phyloP scores from a whole-genome alignment of 2,888 invertebrate genomes.

The Cecidostiba fungosa region DNA sequence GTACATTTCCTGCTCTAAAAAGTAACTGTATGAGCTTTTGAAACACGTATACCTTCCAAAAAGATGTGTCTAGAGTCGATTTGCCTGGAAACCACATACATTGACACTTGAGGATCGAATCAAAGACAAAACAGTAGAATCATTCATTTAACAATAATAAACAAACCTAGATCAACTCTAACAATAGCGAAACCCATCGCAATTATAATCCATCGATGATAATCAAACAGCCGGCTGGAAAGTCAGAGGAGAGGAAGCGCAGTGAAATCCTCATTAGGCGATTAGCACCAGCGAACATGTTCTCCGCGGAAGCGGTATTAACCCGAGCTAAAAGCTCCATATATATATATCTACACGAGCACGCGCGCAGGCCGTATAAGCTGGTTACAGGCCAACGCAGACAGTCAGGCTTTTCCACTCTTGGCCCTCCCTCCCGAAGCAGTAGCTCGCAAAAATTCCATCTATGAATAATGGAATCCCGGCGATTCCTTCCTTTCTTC shows the following conservation, averaged over 20 bases:
- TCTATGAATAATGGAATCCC: conserved; percentile 46
- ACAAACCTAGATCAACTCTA: not conserved
- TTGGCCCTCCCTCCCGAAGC: not conserved
- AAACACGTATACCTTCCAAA: too few relatives aligned
- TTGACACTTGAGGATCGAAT: too few relatives aligned
- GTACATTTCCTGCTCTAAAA: too few relatives aligned
- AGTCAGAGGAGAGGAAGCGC: not conserved
- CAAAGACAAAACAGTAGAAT: too few relatives aligned
- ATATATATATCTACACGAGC: conserved; percentile 28
- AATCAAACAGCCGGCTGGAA: conserved; percentile 39
- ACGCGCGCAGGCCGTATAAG: conserved; percentile 12
- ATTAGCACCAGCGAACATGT: conserved; percentile 52
- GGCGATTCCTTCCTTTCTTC: conserved; percentile 6
- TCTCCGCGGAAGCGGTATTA: conserved; percentile 45
- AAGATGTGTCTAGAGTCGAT: too few relatives aligned
- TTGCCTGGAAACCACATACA: too few relatives aligned
- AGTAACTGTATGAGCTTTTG: too few relatives aligned
- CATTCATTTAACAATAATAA: too few relatives aligned
- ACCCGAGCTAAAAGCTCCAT: conserved; percentile 53
- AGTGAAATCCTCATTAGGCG: conserved; percentile 57
- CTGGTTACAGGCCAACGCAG: conserved; percentile 33
- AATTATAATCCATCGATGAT: conserved; percentile 55
- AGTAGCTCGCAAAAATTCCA: conserved; percentile 31
- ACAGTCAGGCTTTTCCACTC: conserved; percentile 2
- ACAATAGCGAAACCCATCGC: not conserved